phyloP scores from a whole-genome alignment of 2,113 vertebrate genomes.

The Ovis aries region ARS-UI_Ramb_v3.0 NC_056074.1:46359001-46359500 shows the following conservation, averaged over 20 bases:
- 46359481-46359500: fast-evolving
- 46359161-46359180: neutral
- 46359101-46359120: neutral
- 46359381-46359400: fast-evolving
- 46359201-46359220: neutral
- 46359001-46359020: neutral
- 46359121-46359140: neutral
- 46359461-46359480: fast-evolving
- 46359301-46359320: neutral
- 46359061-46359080: neutral
- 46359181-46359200: neutral
- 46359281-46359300: neutral
- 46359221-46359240: neutral
- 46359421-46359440: neutral
- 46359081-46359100: neutral
- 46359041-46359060: neutral
- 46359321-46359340: neutral
- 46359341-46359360: neutral
- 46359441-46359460: neutral
- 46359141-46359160: neutral
- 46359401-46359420: neutral
- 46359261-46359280: neutral
- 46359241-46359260: neutral
- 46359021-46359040: neutral
- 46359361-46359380: neutral